Conservation (phyloP, 2,888 invertebrate genomes). For the Synergus japonicus region DNA sequence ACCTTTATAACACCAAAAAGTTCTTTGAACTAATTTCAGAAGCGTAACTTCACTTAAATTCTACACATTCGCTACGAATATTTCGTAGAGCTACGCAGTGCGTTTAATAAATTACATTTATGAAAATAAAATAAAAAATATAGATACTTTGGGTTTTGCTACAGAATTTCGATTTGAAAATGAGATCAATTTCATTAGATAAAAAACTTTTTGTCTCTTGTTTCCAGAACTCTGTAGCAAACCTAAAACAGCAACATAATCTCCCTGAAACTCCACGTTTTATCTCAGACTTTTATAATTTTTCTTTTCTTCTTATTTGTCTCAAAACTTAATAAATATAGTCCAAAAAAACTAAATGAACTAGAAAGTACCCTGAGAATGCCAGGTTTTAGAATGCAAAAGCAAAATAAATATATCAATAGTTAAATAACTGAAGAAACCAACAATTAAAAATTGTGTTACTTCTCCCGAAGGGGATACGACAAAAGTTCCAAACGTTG, state of each 20-base stretch:
- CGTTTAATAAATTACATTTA: not conserved
- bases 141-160: no score
- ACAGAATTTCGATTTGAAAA: no score
- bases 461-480: not conserved
- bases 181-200: no score
- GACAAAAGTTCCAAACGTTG: not conserved
- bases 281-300: no score
- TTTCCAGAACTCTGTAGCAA: no score
- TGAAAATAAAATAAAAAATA: not conserved
- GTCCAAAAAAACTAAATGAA: not conserved
- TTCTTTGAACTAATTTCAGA: slow-evolving; percentile 43
- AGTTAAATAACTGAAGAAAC: no score
- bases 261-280: no score
- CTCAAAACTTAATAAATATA: not conserved
- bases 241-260: no score
- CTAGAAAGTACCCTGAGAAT: not conserved
- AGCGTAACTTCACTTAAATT: slow-evolving; percentile 35
- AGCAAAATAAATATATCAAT: not conserved
- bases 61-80: not conserved
- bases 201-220: no score
- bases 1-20: slow-evolving; percentile 18
- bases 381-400: not conserved
- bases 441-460: not conserved
- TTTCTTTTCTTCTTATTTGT: not conserved
- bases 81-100: not conserved